These are phyloP conservation scores for Hippocampus abdominalis DNA, from an alignment of 2,113 vertebrate species.

Conservation along the genomic window DNA sequence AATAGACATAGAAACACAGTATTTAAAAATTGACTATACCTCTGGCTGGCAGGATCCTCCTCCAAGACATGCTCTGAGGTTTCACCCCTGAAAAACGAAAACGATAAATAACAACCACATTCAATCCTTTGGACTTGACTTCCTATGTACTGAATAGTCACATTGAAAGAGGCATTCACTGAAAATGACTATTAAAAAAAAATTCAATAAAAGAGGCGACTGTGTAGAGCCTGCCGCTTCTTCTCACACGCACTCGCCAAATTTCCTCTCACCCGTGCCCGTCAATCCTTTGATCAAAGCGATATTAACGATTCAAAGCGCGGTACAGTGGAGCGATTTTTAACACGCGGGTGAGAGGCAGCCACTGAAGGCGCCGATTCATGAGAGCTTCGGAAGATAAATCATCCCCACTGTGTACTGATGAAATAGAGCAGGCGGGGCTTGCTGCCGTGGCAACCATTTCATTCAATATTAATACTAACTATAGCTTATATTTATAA, in stretches of 20 bases:
- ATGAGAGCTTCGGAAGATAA: slow-evolving; percentile 6
- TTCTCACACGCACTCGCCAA: slow-evolving; percentile 47
- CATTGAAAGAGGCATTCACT: not conserved
- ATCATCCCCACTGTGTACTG: not conserved
- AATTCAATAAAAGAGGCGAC: not conserved
- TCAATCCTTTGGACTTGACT: not conserved
- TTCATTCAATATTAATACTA: too few relatives aligned
- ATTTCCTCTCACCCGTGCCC: slow-evolving; percentile 54
- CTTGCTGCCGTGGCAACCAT: too few relatives aligned
- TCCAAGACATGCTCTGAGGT: slow-evolving; percentile 59
- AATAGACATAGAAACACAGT: not conserved
- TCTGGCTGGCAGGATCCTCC: slow-evolving; percentile 54
- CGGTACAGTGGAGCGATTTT: slow-evolving; percentile 26
- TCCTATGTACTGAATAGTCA: not conserved
- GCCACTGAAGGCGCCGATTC: slow-evolving; percentile 16
- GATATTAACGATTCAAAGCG: slow-evolving; percentile 38
- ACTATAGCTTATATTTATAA: not conserved
- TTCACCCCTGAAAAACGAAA: slow-evolving; percentile 50
- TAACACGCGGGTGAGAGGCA: slow-evolving; percentile 46
- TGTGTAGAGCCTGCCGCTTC: slow-evolving; percentile 1
- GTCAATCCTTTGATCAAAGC: slow-evolving; percentile 51
- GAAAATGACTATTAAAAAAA: not conserved
- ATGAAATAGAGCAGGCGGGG: not conserved
- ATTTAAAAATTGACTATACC: slow-evolving; percentile 26
- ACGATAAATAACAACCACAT: not conserved